These are phyloP conservation scores for Tenodera sinensis DNA, from an alignment of 2,888 invertebrate species.

Conservation along the genomic window DNA sequence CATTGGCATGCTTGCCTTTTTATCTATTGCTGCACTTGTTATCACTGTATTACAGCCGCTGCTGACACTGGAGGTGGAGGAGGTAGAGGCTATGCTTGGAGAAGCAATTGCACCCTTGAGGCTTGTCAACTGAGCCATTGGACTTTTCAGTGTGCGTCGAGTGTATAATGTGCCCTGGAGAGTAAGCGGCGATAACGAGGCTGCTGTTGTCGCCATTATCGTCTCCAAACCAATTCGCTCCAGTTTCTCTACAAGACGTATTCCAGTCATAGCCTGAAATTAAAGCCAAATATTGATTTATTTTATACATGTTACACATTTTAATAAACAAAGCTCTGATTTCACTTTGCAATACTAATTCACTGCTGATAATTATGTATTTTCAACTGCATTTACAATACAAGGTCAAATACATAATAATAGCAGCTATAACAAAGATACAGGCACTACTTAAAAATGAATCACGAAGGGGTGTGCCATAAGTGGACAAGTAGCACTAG, in stretches of 20 bases:
- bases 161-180: conserved; percentile 59
- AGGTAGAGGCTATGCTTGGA: neutral
- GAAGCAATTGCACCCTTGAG: conserved; percentile 51
- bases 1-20: conserved; percentile 39
- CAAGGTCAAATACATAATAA: no score
- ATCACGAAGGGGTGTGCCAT: no score
- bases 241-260: conserved; percentile 60
- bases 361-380: no score
- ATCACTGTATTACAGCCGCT: conserved; percentile 32
- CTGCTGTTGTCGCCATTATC: conserved; percentile 58
- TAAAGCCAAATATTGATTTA: neutral
- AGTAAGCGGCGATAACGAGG: conserved; percentile 58
- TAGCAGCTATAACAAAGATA: neutral
- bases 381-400: no score
- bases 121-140: conserved; percentile 76
- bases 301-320: no score
- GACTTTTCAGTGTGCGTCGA: conserved; percentile 63
- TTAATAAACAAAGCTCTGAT: no score
- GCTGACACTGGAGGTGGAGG: conserved; percentile 37
- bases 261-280: conserved; percentile 47
- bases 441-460: no score
- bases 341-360: no score
- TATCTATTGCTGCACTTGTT: neutral
- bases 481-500: no score
- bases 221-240: conserved; percentile 66